Evolutionary conservation across 2,888 invertebrate genomes (phyloP).

Genomic region (Rhamphomyia laevipes): DNA sequence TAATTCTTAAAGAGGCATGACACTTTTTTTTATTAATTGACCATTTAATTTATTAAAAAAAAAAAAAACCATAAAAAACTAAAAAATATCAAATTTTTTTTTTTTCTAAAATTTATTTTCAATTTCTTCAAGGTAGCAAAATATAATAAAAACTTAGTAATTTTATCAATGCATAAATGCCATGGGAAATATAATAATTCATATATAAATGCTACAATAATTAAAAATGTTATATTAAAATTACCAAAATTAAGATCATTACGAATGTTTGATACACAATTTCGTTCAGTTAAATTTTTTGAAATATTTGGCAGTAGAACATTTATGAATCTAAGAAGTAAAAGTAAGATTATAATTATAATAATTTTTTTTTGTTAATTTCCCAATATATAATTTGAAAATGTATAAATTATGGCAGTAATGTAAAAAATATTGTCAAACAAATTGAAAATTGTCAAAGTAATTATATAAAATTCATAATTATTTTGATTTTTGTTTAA

Average conservation of each 20-base stretch:
- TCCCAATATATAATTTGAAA: too few species aligned
- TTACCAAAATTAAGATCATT: conserved; percentile 7
- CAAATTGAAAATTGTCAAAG: too few species aligned
- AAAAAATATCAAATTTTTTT: too few species aligned
- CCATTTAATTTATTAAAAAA: too few species aligned
- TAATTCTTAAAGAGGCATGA: too few species aligned
- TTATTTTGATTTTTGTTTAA: too few species aligned
- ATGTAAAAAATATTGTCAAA: too few species aligned
- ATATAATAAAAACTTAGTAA: conserved; percentile 7
- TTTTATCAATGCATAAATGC: conserved; percentile 7
- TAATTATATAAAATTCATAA: too few species aligned
- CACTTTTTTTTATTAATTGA: too few species aligned
- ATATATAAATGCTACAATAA: conserved; percentile 7
- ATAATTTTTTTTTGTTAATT: too few species aligned
- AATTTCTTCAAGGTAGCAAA: conserved; percentile 7
- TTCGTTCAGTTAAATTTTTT: conserved; percentile 13
- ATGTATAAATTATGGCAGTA: too few species aligned
- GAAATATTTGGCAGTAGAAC: conserved; percentile 11
- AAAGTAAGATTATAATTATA: neutral
- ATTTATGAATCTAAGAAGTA: conserved; percentile 8
- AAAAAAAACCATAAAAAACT: too few species aligned
- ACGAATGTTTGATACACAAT: conserved; percentile 5
- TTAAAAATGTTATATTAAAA: conserved; percentile 8
- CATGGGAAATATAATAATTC: conserved; percentile 4
- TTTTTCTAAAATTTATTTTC: neutral